These are phyloP conservation scores for Chironomus striatipennis DNA, from an alignment of 1,140 invertebrate genomes.

Conservation along the genomic window DNA sequence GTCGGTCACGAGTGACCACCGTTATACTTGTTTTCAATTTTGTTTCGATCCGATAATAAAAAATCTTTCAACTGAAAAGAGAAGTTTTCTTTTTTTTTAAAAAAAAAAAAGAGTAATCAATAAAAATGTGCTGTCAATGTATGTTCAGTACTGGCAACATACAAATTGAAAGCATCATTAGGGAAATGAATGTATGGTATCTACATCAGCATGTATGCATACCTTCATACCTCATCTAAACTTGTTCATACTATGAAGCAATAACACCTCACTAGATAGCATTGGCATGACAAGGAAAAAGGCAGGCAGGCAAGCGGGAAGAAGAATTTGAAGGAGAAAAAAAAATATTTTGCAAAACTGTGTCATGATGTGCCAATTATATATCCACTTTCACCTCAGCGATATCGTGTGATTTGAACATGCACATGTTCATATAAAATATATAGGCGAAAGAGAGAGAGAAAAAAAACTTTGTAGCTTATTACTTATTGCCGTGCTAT, in stretches of 20 bases:
- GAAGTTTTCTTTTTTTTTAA: not conserved
- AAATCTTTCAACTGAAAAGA: not conserved
- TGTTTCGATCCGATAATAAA: not conserved
- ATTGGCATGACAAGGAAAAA: not conserved
- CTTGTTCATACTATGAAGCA: too few species aligned
- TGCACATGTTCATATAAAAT: not conserved
- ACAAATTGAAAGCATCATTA: constrained; percentile 14
- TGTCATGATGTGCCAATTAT: constrained; percentile 12
- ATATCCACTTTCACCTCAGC: not conserved
- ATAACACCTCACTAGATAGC: too few species aligned
- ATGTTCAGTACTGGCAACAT: not conserved
- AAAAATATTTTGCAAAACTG: not conserved
- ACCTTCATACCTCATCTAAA: not conserved
- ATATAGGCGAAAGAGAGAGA: not conserved
- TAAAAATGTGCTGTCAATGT: constrained; percentile 7
- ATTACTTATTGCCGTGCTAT: not conserved
- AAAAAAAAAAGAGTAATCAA: not conserved
- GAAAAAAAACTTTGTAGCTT: not conserved
- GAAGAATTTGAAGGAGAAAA: not conserved
- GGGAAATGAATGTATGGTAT: not conserved
- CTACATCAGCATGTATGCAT: not conserved
- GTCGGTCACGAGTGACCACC: too few species aligned
- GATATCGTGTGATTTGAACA: not conserved
- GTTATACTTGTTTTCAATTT: too few species aligned
- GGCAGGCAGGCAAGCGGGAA: not conserved